These are phyloP conservation scores for Sebastes ruberrimus DNA, from an alignment of 2,797 vertebrate genomes.

Conservation along the genomic window DNA sequence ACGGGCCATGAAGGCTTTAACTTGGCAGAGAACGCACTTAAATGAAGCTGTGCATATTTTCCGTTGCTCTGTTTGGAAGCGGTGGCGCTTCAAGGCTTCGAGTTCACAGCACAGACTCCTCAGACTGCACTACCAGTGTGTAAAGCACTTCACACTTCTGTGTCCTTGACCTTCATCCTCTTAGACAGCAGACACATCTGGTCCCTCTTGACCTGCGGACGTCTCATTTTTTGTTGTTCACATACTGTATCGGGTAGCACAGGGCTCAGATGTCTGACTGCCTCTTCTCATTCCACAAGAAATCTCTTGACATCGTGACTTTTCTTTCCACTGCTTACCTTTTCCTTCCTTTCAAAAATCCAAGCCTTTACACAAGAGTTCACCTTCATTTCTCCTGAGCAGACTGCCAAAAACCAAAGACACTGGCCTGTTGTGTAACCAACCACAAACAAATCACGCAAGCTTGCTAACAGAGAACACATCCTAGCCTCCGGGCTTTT, in stretches of 20 bases:
- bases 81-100: conserved; percentile 21
- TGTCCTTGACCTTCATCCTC: conserved; percentile 13
- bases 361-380: background rate
- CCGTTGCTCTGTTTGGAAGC: conserved; percentile 57
- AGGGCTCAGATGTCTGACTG: background rate
- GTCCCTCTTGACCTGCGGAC: background rate
- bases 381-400: background rate
- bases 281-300: background rate
- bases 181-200: conserved; percentile 6
- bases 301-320: background rate
- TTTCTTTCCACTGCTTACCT: conserved; percentile 4
- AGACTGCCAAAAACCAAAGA: background rate
- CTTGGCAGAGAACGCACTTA: conserved; percentile 51
- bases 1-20: conserved; percentile 38
- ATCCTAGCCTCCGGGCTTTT: background rate
- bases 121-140: background rate
- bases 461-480: background rate
- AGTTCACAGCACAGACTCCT: conserved; percentile 22
- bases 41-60: conserved; percentile 69
- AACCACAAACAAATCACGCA: conserved; percentile 6
- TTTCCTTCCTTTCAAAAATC: background rate
- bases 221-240: background rate
- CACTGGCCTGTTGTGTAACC: background rate
- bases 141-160: background rate
- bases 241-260: background rate